Evolutionary conservation across 2,113 vertebrate genomes (phyloP), one percentile per base, ranked within the genome.

Genomic region (Salvator merianae): DNA sequence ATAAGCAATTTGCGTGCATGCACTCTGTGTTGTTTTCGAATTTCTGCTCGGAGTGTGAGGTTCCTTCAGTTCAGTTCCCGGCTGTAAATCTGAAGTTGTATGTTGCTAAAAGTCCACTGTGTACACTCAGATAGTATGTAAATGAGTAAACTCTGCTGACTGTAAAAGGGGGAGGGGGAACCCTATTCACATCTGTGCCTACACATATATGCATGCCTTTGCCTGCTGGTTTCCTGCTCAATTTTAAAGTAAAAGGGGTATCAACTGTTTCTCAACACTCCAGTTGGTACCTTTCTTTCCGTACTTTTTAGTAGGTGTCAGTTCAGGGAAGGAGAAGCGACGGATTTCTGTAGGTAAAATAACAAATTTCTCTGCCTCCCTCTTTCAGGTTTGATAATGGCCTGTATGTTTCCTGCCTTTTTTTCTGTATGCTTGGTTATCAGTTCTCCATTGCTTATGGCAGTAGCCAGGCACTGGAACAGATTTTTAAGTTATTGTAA

Each of bases 81-180:
- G 89, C 90, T 88, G 86, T 92, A 91, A 94, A 91, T 84, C 90
- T 89, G 87, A 96, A 96, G 95, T 96, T 96, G 93, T 94, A 94
- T 95, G 94, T 94, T 95, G 89, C 94, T 92, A 93, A 88, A 84
- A 84, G 91, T 87, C 92, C 88, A 87, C 93, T 94, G 72, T 93
- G 88, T 92, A 95, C 82, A 95, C 94, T 96, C 93, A 95, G 94
- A 12, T 95, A 86, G 88, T 96, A 95, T 96, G 96, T 96, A 96
- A 96, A 96, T 96, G 93, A 96, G 94, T 92, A 90, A 96, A 96
- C 94, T 96, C 87, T 59, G 24, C 91, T 84, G 90, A 89, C 90
- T 90, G 88, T 73, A 91, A 88, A 94, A 84, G 89, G 20, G 73
- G 90, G 93, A 94, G 88, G 78, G 84, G 63, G 38, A 32, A 88